These are phyloP conservation scores for Matsumurasca onukii DNA, from an alignment of 1,140 invertebrate species.

Conservation along the genomic window DNA sequence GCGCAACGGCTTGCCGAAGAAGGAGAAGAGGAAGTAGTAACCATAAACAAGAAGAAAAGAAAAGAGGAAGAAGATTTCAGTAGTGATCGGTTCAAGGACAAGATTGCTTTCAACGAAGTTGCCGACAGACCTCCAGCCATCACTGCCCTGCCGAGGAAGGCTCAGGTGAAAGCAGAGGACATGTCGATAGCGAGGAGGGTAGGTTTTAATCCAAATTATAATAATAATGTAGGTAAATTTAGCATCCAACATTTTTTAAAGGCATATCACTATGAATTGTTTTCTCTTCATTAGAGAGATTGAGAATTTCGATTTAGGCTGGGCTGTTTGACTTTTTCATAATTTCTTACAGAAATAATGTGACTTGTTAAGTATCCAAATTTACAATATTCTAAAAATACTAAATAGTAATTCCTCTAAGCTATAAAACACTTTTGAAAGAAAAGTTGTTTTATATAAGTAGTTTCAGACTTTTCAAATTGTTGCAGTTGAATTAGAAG, in stretches of 20 bases:
- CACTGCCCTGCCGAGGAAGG: not conserved
- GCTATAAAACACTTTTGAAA: too few species aligned
- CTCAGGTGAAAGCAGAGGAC: not conserved
- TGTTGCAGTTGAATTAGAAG: too few species aligned
- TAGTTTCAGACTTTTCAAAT: too few species aligned
- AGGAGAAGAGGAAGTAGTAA: too few species aligned
- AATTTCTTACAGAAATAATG: too few species aligned
- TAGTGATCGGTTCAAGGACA: conserved; percentile 8
- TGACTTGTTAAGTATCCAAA: too few species aligned
- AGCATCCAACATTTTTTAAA: not conserved
- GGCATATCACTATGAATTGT: not conserved
- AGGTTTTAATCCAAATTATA: not conserved
- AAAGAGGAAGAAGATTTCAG: not conserved
- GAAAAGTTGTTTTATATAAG: too few species aligned
- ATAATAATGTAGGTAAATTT: not conserved
- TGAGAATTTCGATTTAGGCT: too few species aligned
- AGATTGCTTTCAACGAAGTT: conserved; percentile 7
- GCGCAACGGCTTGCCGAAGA: not conserved
- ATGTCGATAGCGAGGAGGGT: not conserved
- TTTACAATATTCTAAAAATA: too few species aligned
- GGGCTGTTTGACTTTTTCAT: not conserved
- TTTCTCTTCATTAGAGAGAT: not conserved
- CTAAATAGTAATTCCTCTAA: too few species aligned
- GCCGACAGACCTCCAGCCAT: conserved; percentile 4
- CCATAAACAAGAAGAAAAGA: conserved; percentile 15